Evolutionary conservation across 2,797 vertebrate genomes (phyloP), one percentile per base, ranked within the genome.

Genomic region (Meda fulgida): DNA sequence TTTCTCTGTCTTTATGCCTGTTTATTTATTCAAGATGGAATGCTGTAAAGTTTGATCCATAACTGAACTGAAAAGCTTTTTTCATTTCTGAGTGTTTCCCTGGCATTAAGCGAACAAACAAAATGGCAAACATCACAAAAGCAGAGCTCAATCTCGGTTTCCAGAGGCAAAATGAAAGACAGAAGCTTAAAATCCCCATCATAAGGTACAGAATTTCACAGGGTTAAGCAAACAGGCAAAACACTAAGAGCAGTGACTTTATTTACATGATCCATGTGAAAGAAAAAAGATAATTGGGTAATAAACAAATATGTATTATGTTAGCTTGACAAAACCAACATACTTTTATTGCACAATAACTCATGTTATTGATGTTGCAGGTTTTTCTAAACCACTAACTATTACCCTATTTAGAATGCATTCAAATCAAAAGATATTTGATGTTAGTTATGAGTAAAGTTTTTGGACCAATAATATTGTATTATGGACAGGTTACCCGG

Each of bases 11-110:
- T 78, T 31, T 58, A 80, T 29, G 2, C 21, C 14, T 77, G 48
- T 19, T 78, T 84, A 66, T 81, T 85, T 85, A 89, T 78, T 84
- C 46, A 81, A 38, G 63, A 73, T 46, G 43, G 31, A 63, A 71
- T 31, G 16, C 31, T 23, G 2, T 4, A 51, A 53, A 69, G 18
- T 81, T 81, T 80, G 46, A 31, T 58, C 73, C 71, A 43, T 26
- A 80, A 38, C 36, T 70, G 60, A 75, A 67, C 63, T 51, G 16
- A 48, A 76, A 87, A 69, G 36, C 21, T 48, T 71, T 66, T 87
- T 65, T 40, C 19, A 58, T 46, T 66, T 75, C 31, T 71, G 26
- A 78, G 43, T 43, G n/a, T 63, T 84, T 67, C 23, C 53, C 29
- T 77, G 40, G 72, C 26, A 72, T 84, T 85, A 48, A 78, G 19